A percentile compares a stretch with the other conserved stretches of the same genome.
phyloP scores from a whole-genome alignment of 2,797 vertebrate genomes.

The Lycodopsis pacificus region DNA sequence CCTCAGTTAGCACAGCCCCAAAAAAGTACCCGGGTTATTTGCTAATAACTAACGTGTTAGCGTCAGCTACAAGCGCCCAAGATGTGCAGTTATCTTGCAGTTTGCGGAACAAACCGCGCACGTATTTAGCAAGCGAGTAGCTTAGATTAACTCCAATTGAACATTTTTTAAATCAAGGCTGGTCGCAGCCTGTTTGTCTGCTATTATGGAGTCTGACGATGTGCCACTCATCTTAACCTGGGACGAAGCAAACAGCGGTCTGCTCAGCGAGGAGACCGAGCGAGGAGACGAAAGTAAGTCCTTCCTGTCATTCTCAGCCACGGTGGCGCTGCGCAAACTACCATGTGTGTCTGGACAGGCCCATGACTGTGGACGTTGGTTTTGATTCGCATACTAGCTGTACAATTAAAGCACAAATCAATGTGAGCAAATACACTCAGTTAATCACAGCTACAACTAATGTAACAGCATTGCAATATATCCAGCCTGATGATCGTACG shows the following conservation, averaged over 20 bases:
- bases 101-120: not conserved
- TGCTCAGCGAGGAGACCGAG: conserved; percentile 81
- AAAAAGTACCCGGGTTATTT: conserved; percentile 14
- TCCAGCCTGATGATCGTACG: not conserved
- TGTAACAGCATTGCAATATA: not conserved
- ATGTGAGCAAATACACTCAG: not conserved
- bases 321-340: not conserved
- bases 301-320: not conserved
- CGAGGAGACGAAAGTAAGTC: conserved; percentile 90
- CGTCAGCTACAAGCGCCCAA: conserved; percentile 6
- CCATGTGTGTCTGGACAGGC: not conserved
- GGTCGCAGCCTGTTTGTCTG: conserved; percentile 23
- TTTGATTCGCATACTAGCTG: not conserved
- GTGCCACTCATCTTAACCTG: conserved; percentile 95
- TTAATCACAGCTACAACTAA: not conserved
- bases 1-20: not conserved
- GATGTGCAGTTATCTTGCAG: conserved; percentile 37
- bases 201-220: conserved; percentile 88
- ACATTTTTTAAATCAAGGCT: not conserved
- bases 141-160: not conserved
- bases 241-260: conserved; percentile 87
- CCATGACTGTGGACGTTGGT: too few relatives aligned
- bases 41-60: conserved; percentile 18
- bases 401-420: not conserved
- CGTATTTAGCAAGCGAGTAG: conserved; percentile 20